A percentile compares a stretch with the other conserved stretches of the same genome.
These are phyloP conservation scores for Lontra canadensis DNA, from an alignment of 2,113 vertebrate species.

Conservation along the genomic window DNA sequence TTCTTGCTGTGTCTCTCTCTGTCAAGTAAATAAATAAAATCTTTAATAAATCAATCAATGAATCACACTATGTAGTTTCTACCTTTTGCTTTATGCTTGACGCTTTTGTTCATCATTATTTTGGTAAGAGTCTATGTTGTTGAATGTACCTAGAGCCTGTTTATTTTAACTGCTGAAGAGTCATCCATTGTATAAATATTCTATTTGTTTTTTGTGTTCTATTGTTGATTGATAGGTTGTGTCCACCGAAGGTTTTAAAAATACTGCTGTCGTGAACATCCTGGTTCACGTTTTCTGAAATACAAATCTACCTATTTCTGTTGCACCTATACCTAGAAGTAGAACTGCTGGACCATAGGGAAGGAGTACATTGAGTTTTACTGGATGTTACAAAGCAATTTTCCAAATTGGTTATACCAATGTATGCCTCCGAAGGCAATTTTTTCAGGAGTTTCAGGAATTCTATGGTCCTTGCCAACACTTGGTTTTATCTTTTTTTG, in stretches of 20 bases:
- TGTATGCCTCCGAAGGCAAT: neutral
- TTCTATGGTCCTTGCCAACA: neutral
- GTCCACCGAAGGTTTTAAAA: neutral
- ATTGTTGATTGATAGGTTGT: neutral
- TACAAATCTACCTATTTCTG: neutral
- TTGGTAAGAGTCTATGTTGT: neutral
- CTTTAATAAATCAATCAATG: too few species aligned
- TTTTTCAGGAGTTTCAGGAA: neutral
- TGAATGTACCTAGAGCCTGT: neutral
- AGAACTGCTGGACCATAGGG: neutral
- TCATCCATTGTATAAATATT: neutral
- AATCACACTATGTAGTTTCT: neutral
- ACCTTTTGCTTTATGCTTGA: neutral
- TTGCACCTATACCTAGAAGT: neutral
- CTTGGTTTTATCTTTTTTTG: neutral
- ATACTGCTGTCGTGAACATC: neutral
- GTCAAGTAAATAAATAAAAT: too few species aligned
- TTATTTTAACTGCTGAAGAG: neutral
- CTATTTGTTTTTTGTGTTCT: neutral
- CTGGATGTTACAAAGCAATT: neutral
- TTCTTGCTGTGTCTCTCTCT: too few species aligned
- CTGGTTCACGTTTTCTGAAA: neutral
- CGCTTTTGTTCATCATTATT: neutral
- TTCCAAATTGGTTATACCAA: neutral
- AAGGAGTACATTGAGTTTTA: neutral